Evolutionary conservation across 2,113 vertebrate species (phyloP).

Genomic region (Scomber japonicus): DNA sequence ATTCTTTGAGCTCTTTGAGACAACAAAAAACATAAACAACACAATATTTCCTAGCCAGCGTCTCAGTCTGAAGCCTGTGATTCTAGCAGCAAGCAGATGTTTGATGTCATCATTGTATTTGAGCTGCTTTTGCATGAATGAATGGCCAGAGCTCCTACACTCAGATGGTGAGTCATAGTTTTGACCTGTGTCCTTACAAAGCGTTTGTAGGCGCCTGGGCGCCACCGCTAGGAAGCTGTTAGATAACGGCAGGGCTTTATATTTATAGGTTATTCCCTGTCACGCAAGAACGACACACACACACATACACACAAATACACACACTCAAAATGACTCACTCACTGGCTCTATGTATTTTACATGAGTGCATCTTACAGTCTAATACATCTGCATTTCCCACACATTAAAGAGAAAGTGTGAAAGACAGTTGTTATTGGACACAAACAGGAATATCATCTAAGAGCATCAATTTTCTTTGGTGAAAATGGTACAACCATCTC

Average conservation of each 20-base stretch:
- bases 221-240: slow-evolving; percentile 14
- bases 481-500: too few species aligned
- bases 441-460: not conserved
- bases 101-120: slow-evolving; percentile 6
- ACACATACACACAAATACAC: slow-evolving; percentile 15
- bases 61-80: not conserved
- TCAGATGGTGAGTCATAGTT: slow-evolving; percentile 53
- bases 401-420: not conserved
- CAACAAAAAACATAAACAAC: not conserved
- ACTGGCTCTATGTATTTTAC: not conserved
- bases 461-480: not conserved
- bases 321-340: slow-evolving; percentile 22
- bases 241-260: slow-evolving; percentile 31
- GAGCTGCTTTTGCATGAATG: slow-evolving; percentile 58
- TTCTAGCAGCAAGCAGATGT: not conserved
- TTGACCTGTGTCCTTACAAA: slow-evolving; percentile 25
- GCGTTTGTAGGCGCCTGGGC: slow-evolving; percentile 2
- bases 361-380: not conserved
- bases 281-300: slow-evolving; percentile 12
- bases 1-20: too few species aligned
- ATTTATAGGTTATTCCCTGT: slow-evolving; percentile 38
- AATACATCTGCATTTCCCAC: not conserved
- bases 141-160: slow-evolving; percentile 40
- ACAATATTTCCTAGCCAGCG: not conserved
- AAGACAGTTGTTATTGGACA: not conserved